Evolutionary conservation across 1,140 invertebrate genomes (phyloP).

Genomic region (Diploscapter pachys): DNA sequence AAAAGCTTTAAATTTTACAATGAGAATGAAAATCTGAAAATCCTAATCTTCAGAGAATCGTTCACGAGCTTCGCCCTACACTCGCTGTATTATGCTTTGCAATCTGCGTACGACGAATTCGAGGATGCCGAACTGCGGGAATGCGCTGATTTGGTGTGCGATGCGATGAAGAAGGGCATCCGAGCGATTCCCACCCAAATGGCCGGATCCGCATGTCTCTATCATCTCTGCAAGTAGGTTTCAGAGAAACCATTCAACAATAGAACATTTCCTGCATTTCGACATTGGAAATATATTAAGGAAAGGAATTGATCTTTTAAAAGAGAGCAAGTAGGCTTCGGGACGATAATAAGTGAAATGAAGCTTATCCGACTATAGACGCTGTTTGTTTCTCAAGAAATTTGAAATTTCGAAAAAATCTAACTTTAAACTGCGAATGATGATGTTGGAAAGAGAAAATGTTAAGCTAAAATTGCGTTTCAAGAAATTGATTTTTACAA

Average conservation of each 20-base stretch:
- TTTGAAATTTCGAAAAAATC: not conserved
- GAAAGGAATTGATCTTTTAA: too few species aligned
- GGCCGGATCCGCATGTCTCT: constrained; percentile 76
- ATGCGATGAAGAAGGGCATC: constrained; percentile 72
- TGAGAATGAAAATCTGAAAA: too few species aligned
- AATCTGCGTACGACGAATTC: constrained; percentile 34
- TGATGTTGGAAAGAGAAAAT: constrained; percentile 23
- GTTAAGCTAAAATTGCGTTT: not conserved
- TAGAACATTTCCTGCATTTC: too few species aligned
- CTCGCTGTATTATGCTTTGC: constrained; percentile 38
- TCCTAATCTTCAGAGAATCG: constrained; percentile 16
- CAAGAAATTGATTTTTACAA: too few species aligned
- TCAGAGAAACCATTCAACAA: not conserved
- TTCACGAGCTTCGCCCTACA: constrained; percentile 39
- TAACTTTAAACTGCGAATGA: not conserved
- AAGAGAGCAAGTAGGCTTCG: constrained; percentile 60
- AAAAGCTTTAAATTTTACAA: too few species aligned
- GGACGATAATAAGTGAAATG: not conserved
- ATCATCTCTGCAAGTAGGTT: constrained; percentile 69
- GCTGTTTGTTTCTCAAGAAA: constrained; percentile 17
- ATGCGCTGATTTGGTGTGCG: constrained; percentile 61
- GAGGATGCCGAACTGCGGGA: constrained; percentile 24
- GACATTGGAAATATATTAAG: too few species aligned
- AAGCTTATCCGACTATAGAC: not conserved
- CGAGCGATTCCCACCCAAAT: constrained; percentile 72